Evolutionary conservation across 2,797 vertebrate genomes (phyloP), one percentile per base, ranked within the genome.

Genomic region (Acipenser ruthenus): DNA sequence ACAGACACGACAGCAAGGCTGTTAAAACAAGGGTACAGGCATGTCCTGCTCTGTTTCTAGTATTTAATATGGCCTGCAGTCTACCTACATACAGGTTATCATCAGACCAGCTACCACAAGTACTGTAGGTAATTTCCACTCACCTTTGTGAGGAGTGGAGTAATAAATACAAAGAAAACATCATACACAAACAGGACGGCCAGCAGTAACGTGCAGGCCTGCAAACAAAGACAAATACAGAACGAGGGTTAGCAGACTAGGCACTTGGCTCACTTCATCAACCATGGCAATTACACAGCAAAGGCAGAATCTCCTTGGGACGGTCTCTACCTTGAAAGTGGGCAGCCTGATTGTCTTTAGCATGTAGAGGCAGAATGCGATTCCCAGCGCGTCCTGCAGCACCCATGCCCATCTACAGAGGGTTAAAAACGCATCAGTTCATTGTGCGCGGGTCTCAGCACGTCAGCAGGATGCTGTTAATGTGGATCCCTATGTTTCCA

Each of bases 161-260:
- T 98, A 71, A 99, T 86, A 78, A 99, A 99, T 67, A 99, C 95
- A 7, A 99, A 98, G 86, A 99, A 99, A 59, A 98, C 87, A 8
- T 99, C 96, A 0, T 99, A 99, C 65, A 97, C 76, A 67, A 99
- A 98, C 37, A 98, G 90, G 71, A 95, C 92, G 6, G 89, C 74
- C 75, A 99, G 86, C 7, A 99, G 89, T 73, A 98, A 83, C 4
- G 95, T 95, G 81, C 97, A 99, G 18, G 92, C 95, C 97, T 99
- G 85, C 0, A 62, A 60, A 8, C 49, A 15, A 58, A 52, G 47
- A 50, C 15, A 67, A 15, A 10, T 11, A 50, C 12, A 6, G 53
- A 10, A 51, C 10, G 3, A 2, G 6, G 6, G 10, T 56, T 23
- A 65, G 37, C 7, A 6, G 10, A 8, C 23, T 37, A 37, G 4